These are phyloP conservation scores for Eurypyga helias DNA, from an alignment of 2,113 vertebrate species.

Conservation along the genomic window DNA sequence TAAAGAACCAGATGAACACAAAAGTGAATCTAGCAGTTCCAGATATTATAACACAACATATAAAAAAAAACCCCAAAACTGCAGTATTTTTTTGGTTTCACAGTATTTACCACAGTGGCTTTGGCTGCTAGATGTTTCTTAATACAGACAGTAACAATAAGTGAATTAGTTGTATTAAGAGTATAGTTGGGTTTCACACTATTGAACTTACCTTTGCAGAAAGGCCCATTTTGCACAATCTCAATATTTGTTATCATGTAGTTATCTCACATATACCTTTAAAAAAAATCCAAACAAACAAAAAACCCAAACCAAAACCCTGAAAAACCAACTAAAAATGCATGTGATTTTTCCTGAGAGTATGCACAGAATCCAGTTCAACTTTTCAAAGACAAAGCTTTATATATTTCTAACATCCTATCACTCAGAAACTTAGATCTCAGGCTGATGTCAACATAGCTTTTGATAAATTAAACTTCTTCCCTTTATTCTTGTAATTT, in stretches of 20 bases:
- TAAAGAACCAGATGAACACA: not conserved
- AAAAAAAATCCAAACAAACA: not conserved
- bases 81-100: not conserved
- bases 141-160: not conserved
- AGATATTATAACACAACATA: not conserved
- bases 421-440: not conserved
- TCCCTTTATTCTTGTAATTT: not conserved
- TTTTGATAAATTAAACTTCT: not conserved
- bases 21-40: not conserved
- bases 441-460: not conserved
- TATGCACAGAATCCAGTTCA: not conserved
- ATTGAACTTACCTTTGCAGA: not conserved
- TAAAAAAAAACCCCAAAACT: not conserved
- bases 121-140: not conserved
- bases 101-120: not conserved
- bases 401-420: not conserved
- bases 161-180: not conserved
- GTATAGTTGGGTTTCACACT: not conserved
- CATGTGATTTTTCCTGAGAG: not conserved
- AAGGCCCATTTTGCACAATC: not conserved
- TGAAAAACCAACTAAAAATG: not conserved
- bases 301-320: too few species aligned
- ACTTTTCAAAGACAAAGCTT: not conserved
- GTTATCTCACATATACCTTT: not conserved
- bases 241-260: not conserved